Base-by-base conservation (phyloP, 2,888 invertebrate species). In the Noctua janthe region DNA sequence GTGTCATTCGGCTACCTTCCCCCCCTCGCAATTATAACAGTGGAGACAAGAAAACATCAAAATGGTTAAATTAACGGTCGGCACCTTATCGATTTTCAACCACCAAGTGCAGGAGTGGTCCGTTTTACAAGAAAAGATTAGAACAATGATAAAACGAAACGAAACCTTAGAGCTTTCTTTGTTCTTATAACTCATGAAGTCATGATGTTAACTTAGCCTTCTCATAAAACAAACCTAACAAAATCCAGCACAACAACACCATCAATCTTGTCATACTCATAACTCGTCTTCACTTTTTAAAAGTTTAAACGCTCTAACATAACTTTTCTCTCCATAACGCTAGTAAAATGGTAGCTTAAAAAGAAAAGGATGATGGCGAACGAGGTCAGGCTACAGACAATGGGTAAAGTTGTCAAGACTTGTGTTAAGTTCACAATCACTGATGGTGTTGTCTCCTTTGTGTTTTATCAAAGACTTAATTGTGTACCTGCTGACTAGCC, bases 391-490 rank as follows among this genome's bases (percentile, higher is more conserved):
- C 3, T 15, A 15, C 15, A 69, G 62, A 71, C 77, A 70, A 83
- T 47, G 23, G 62, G 29, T 5, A 8, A 69, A 78, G 74, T 75
- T 66, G 11, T 69, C 35, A 49, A 82, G 39, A 59, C 74, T 81
- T 56, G 23, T 74, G 74, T 86, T 74, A 62, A 75, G 62, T 78
- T 82, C 66, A 64, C 62, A 71, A 70, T 64, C 79, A 3, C 66
- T 67, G 86, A 79, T 79, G 73, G 23, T 73, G 29, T 71, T 51
- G 23, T n/a, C 29, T n/a, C 8, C 43, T 86, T 86, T 78, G 66
- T 79, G 72, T 71, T 75, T 56, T 72, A 56, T 66, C 56, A 77
- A 51, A 64, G 64, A 56, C 51, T n/a, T 69, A 23, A 39, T 39
- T 29, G 29, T 29, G 29, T 29, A 29, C 17, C 39, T 71, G 29